Evolutionary conservation across 92 coral and sea anemone genomes (phyloP).

Genomic region (Scolanthus callimorphus): DNA sequence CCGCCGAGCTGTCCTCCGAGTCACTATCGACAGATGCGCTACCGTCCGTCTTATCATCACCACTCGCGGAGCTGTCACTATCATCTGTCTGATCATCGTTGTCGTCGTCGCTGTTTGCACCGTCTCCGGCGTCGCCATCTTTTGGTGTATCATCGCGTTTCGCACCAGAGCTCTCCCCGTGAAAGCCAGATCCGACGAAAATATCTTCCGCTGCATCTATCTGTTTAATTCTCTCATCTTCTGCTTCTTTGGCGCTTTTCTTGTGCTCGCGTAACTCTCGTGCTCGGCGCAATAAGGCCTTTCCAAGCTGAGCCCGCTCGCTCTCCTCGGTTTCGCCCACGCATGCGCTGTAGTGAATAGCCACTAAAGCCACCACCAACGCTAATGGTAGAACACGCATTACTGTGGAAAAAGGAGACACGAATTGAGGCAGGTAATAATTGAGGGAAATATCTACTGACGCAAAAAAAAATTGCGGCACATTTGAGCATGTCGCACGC

Average conservation of each 20-base stretch:
- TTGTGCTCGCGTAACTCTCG: slow-evolving; percentile 36
- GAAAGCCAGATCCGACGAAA: slow-evolving; percentile 77
- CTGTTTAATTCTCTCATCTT: slow-evolving; percentile 51
- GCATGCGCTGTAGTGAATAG: slow-evolving; percentile 44
- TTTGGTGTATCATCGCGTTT: slow-evolving; percentile 30
- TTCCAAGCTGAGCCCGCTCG: slow-evolving; percentile 44
- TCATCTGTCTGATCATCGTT: slow-evolving; percentile 9
- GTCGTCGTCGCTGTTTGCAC: slow-evolving; percentile 11
- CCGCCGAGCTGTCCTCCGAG: slow-evolving; percentile 9
- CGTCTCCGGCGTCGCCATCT: slow-evolving; percentile 10
- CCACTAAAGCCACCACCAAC: slow-evolving; percentile 41
- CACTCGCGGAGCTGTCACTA: slow-evolving; percentile 4
- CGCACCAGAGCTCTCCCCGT: slow-evolving; percentile 53
- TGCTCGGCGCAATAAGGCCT: slow-evolving; percentile 58
- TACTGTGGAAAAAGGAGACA: slow-evolving; percentile 21
- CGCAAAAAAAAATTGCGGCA: too few species aligned
- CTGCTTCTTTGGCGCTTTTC: slow-evolving; percentile 18
- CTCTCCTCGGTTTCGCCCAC: slow-evolving; percentile 9
- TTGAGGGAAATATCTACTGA: too few species aligned
- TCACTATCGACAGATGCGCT: slow-evolving; percentile 15
- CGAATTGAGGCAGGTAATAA: not conserved
- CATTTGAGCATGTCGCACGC: too few species aligned
- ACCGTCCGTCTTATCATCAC: slow-evolving; percentile 6
- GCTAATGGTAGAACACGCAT: slow-evolving; percentile 50
- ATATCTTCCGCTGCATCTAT: slow-evolving; percentile 79